Evolutionary conservation across 1,140 invertebrate species (phyloP).

Genomic region (Musca domestica): DNA sequence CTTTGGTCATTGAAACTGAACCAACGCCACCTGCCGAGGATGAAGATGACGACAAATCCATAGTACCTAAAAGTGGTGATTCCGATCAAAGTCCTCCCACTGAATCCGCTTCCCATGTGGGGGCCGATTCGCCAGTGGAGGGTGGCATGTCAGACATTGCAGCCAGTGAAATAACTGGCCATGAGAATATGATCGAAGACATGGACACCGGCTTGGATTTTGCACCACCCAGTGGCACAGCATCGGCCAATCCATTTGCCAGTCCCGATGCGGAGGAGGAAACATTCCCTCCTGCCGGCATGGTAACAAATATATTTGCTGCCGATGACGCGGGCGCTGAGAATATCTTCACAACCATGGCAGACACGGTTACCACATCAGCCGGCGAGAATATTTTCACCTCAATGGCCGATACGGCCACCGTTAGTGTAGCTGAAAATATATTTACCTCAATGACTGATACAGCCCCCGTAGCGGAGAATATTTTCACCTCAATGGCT

Average conservation of each 20-base stretch:
- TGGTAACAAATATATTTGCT: conserved; percentile 51
- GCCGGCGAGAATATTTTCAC: conserved; percentile 18
- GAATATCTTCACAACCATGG: conserved; percentile 1
- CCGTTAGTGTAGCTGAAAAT: conserved; percentile 6
- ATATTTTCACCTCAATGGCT: background rate
- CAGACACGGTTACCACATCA: background rate
- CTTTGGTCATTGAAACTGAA: conserved; percentile 21
- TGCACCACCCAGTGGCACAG: conserved; percentile 40
- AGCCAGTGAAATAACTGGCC: background rate
- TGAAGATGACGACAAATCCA: conserved; percentile 12
- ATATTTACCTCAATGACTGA: conserved; percentile 13
- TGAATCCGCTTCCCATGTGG: conserved; percentile 34
- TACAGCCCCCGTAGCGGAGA: background rate
- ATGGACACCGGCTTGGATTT: conserved; percentile 51
- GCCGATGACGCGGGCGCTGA: conserved; percentile 28
- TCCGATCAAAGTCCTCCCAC: conserved; percentile 44
- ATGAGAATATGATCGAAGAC: conserved; percentile 39
- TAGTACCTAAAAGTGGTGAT: conserved; percentile 13
- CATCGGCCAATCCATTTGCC: conserved; percentile 56
- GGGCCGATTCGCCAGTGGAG: conserved; percentile 22
- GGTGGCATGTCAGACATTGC: conserved; percentile 16
- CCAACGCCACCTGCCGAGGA: conserved; percentile 25
- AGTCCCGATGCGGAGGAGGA: conserved; percentile 53
- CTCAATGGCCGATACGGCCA: conserved; percentile 27
- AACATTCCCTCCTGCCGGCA: conserved; percentile 33